Evolutionary conservation across 2,888 invertebrate genomes (phyloP).

Genomic region (Disparrhopalites patrizii): DNA sequence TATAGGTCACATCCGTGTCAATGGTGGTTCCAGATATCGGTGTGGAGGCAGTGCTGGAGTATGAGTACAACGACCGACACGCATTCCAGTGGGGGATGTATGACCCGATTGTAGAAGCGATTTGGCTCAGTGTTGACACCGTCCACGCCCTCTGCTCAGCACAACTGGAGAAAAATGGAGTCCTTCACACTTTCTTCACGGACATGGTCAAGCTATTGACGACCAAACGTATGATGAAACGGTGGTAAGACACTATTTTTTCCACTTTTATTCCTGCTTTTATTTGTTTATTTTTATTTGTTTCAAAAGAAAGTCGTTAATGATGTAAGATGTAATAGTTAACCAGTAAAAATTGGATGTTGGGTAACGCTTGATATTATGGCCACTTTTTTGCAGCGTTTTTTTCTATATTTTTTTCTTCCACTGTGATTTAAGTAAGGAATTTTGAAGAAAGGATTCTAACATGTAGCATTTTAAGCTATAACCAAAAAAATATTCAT

Average conservation of each 20-base stretch:
- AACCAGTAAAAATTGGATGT: neutral
- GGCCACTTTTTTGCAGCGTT: no score
- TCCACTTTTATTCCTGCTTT: no score
- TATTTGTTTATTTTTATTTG: no score
- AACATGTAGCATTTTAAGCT: no score
- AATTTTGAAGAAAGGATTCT: no score
- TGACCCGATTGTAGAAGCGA: slow-evolving; percentile 10
- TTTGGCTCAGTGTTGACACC: slow-evolving; percentile 14
- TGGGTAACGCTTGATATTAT: neutral
- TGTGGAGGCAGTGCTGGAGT: neutral
- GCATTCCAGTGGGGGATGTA: slow-evolving; percentile 18
- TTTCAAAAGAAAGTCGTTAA: no score
- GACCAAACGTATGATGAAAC: neutral
- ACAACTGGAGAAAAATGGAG: neutral
- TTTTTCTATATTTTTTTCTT: no score
- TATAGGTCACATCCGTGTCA: slow-evolving; percentile 7
- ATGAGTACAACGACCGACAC: slow-evolving; percentile 8
- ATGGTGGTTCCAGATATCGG: neutral
- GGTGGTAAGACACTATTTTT: slow-evolving; percentile 10
- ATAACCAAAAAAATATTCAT: no score
- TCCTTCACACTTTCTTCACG: slow-evolving; percentile 1
- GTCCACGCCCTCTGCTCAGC: slow-evolving; percentile 12
- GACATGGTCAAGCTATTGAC: slow-evolving; percentile 5
- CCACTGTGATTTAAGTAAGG: no score
- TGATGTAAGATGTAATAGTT: no score